A percentile compares a stretch with the other conserved stretches of the same genome.
phyloP scores from a whole-genome alignment of 2,797 vertebrate species.

The Takifugu rubripes region DNA sequence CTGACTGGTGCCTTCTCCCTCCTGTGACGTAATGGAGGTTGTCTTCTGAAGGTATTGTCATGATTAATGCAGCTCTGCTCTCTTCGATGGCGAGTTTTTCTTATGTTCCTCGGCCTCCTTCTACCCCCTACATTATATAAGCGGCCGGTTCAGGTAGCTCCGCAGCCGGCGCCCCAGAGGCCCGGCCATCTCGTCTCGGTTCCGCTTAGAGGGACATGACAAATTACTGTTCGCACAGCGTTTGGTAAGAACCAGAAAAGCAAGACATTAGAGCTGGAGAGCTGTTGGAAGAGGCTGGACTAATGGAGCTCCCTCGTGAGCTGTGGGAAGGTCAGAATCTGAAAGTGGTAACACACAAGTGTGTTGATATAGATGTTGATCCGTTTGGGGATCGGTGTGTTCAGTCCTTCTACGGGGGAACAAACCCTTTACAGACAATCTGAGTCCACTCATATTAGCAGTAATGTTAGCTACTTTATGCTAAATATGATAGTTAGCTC shows the following conservation, averaged over 20 bases:
- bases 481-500: constrained; percentile 10
- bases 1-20: constrained; percentile 51
- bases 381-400: constrained; percentile 7
- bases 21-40: constrained; percentile 61
- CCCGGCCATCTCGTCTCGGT: constrained; percentile 64
- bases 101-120: constrained; percentile 42
- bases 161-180: constrained; percentile 47
- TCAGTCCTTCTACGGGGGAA: not conserved
- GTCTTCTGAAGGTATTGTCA: constrained; percentile 71
- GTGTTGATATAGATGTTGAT: constrained; percentile 32
- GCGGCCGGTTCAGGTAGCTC: constrained; percentile 62
- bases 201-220: constrained; percentile 69
- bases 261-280: constrained; percentile 40
- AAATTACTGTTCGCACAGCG: constrained; percentile 68
- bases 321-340: constrained; percentile 56
- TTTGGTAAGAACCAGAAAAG: constrained; percentile 55
- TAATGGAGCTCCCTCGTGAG: constrained; percentile 42
- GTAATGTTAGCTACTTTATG: constrained; percentile 17
- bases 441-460: constrained; percentile 23
- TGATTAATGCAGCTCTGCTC: constrained; percentile 71
- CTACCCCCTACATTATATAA: constrained; percentile 52
- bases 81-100: constrained; percentile 37
- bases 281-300: constrained; percentile 36
- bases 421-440: too few species aligned
- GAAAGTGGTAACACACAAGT: constrained; percentile 35